These are phyloP conservation scores for Gallinago solitaria DNA, from an alignment of 2,797 vertebrate species.

Conservation along the genomic window DNA sequence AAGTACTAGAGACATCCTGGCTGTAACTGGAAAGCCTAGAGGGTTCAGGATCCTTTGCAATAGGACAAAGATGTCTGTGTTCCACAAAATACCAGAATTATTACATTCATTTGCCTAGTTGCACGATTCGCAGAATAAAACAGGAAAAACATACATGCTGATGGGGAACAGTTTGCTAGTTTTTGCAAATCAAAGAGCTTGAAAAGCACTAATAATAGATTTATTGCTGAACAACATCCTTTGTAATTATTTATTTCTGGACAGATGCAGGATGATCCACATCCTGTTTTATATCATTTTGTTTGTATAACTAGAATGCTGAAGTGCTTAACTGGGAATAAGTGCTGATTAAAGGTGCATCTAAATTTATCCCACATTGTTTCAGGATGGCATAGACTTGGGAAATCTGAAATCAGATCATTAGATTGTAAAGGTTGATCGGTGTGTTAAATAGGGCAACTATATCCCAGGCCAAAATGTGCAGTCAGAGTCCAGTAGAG, in stretches of 20 bases:
- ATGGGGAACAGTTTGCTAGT: neutral
- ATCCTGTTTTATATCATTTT: conserved; percentile 15
- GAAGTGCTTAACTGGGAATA: neutral
- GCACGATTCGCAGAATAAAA: neutral
- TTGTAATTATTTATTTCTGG: conserved; percentile 12
- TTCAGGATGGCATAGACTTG: neutral
- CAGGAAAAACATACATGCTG: neutral
- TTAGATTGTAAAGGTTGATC: neutral
- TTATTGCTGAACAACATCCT: neutral
- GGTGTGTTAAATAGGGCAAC: neutral
- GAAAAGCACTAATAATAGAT: conserved; percentile 27
- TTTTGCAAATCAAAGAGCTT: conserved; percentile 28
- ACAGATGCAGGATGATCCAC: neutral
- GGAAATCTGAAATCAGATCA: neutral
- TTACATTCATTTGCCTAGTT: conserved; percentile 1
- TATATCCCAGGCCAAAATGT: neutral
- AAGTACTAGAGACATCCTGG: conserved; percentile 2
- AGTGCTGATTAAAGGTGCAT: neutral
- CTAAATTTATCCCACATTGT: neutral
- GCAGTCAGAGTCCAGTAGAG: neutral
- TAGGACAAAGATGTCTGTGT: conserved; percentile 36
- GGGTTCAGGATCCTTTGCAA: conserved; percentile 8
- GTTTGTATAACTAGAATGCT: neutral
- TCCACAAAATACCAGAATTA: conserved; percentile 26
- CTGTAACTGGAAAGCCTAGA: conserved; percentile 9